Percentiles rank a stretch among this genome's conserved stretches.
Evolutionary conservation across 1,140 invertebrate genomes (phyloP).

Genomic region (Forficula auricularia): DNA sequence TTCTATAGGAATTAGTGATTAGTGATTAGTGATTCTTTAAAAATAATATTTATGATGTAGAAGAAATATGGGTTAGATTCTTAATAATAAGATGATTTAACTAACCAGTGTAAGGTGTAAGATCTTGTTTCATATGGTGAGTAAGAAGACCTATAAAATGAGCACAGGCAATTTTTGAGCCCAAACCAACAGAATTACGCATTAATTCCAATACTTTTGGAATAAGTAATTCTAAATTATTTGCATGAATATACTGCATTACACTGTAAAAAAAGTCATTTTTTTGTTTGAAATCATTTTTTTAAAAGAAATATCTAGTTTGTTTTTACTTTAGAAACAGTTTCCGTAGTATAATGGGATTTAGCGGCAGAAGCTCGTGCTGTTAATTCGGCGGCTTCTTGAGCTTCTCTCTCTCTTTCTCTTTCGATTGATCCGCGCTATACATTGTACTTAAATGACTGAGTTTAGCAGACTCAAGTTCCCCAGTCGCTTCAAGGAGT

Average conservation of each 20-base stretch:
- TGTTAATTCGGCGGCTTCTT: slow-evolving; percentile 52
- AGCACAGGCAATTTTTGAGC: slow-evolving; percentile 68
- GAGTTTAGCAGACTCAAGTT: slow-evolving; percentile 59
- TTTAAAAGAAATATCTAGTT: background rate
- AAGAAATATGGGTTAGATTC: too few species aligned
- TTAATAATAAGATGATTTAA: slow-evolving; percentile 1
- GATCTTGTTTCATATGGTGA: slow-evolving; percentile 34
- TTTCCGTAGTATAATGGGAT: slow-evolving; percentile 72
- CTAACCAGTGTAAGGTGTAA: slow-evolving; percentile 43
- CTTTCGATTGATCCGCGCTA: slow-evolving; percentile 32
- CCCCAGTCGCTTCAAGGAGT: slow-evolving; percentile 64
- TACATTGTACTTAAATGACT: slow-evolving; percentile 61
- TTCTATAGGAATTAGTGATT: too few species aligned
- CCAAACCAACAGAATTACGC: slow-evolving; percentile 58
- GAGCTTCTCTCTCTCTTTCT: slow-evolving; percentile 32
- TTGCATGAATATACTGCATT: slow-evolving; percentile 63
- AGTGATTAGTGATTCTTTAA: too few species aligned
- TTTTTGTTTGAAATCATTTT: slow-evolving; percentile 2
- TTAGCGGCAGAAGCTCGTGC: slow-evolving; percentile 57
- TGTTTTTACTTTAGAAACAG: slow-evolving; percentile 57
- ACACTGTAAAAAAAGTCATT: slow-evolving; percentile 34
- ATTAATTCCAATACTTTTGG: slow-evolving; percentile 67
- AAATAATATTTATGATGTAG: too few species aligned
- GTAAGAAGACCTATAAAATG: slow-evolving; percentile 65
- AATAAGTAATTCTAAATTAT: slow-evolving; percentile 56